A percentile compares a stretch with the other conserved stretches of the same genome.
phyloP scores from a whole-genome alignment of 2,888 invertebrate species.

The Stenchaetothrips biformis region DNA sequence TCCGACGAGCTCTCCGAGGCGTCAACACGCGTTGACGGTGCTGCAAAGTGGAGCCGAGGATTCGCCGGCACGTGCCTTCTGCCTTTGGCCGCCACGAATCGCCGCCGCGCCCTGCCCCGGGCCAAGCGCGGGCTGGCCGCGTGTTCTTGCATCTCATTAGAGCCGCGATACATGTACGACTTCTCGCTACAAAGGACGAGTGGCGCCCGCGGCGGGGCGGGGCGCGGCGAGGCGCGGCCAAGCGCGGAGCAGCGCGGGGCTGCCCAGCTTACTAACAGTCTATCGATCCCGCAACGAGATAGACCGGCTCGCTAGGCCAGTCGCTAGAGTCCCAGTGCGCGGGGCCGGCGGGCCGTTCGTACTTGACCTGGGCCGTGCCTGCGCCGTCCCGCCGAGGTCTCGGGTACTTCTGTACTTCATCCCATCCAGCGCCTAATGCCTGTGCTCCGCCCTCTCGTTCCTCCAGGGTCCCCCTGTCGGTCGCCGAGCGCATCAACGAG shows the following conservation, averaged over 20 bases:
- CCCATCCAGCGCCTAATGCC: neutral
- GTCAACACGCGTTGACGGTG: neutral
- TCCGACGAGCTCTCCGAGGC: neutral
- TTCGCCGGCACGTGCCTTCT: neutral
- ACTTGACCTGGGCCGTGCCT: neutral
- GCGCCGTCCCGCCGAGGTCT: neutral
- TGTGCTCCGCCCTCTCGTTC: neutral
- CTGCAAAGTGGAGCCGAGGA: neutral
- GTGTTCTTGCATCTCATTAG: too few relatives aligned
- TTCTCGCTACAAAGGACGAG: neutral
- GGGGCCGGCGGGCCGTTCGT: neutral
- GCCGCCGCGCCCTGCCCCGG: neutral
- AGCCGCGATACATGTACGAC: too few relatives aligned
- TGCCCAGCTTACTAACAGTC: neutral
- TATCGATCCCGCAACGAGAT: conserved; percentile 21
- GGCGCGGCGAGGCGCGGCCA: neutral
- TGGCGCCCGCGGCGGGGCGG: neutral
- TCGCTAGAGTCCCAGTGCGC: too few relatives aligned
- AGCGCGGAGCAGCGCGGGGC: neutral
- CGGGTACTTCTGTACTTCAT: neutral
- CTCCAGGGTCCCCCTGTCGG: conserved; percentile 48
- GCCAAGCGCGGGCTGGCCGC: neutral
- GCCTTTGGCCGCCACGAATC: neutral
- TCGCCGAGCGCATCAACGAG: conserved; percentile 61
- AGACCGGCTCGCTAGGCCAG: neutral